Evolutionary conservation across 2,888 invertebrate genomes (phyloP).

Genomic region (Nymphalis urticae): DNA sequence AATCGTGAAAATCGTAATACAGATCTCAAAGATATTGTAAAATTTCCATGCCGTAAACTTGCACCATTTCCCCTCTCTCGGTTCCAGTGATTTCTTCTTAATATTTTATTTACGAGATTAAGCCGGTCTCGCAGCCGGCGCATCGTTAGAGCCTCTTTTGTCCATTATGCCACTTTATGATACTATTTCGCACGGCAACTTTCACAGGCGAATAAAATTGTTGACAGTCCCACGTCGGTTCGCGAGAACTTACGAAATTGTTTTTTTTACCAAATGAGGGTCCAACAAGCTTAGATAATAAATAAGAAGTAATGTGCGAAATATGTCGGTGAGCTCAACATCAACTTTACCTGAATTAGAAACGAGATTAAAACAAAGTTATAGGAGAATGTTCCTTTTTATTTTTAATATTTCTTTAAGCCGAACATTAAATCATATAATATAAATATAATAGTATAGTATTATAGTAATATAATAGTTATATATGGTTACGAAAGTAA

Average conservation of each 20-base stretch:
- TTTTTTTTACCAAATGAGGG: conserved; percentile 48
- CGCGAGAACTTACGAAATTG: conserved; percentile 48
- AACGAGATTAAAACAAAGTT: conserved; percentile 12
- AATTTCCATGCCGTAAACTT: conserved; percentile 61
- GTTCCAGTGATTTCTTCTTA: conserved; percentile 73
- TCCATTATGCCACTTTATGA: conserved; percentile 69
- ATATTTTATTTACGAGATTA: conserved; percentile 77
- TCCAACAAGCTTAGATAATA: conserved; percentile 51
- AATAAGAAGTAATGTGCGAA: conserved; percentile 54
- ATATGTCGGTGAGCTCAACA: conserved; percentile 24
- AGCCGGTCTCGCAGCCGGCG: conserved; percentile 54
- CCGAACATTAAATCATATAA: too few species aligned
- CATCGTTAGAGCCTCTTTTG: conserved; percentile 65
- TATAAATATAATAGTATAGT: too few species aligned
- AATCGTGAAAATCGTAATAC: conserved; percentile 37
- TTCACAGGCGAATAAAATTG: conserved; percentile 55
- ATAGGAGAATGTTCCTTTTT: background rate
- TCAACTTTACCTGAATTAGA: conserved; percentile 30
- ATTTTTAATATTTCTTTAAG: too few species aligned
- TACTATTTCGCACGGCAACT: conserved; percentile 58
- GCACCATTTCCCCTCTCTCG: conserved; percentile 45
- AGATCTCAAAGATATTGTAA: conserved; percentile 50
- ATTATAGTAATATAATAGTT: too few species aligned
- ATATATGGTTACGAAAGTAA: too few species aligned
- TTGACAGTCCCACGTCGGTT: conserved; percentile 52